These are phyloP conservation scores for Drosophila ustulata DNA, from an alignment of 2,888 invertebrate genomes.

Conservation along the genomic window DNA sequence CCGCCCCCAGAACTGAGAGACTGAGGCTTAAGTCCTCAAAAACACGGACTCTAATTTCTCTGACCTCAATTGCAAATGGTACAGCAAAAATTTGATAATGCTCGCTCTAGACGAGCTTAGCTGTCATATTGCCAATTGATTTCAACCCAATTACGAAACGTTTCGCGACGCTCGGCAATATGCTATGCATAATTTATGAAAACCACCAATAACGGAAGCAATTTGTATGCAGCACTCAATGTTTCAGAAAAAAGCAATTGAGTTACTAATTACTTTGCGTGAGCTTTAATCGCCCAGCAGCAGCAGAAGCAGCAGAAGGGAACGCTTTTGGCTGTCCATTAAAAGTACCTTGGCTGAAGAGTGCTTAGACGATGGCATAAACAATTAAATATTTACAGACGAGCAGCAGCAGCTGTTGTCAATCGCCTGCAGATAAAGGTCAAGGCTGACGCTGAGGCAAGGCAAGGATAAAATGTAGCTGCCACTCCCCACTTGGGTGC, in stretches of 20 bases:
- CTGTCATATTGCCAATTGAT: conserved; percentile 61
- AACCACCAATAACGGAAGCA: conserved; percentile 67
- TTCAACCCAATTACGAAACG: conserved; percentile 39
- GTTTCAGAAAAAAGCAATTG: conserved; percentile 66
- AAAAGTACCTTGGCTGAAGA: conserved; percentile 61
- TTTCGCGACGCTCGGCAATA: conserved; percentile 18
- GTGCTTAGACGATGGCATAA: conserved; percentile 60
- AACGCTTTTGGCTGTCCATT: conserved; percentile 61
- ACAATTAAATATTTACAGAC: conserved; percentile 78
- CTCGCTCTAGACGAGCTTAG: conserved; percentile 23
- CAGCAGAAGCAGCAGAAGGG: neutral
- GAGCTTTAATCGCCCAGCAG: conserved; percentile 65
- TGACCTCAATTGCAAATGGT: conserved; percentile 60
- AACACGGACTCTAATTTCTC: conserved; percentile 64
- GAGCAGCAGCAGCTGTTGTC: conserved; percentile 23
- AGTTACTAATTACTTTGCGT: conserved; percentile 78
- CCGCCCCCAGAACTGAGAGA: neutral
- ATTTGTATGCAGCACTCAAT: conserved; percentile 72
- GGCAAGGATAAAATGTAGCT: conserved; percentile 31
- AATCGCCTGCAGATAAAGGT: conserved; percentile 75
- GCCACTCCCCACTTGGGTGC: neutral
- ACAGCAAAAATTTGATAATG: conserved; percentile 26
- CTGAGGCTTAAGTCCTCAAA: conserved; percentile 29
- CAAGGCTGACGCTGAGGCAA: conserved; percentile 61
- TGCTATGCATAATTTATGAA: conserved; percentile 70